Percentiles rank a stretch among this genome's conserved stretches.
Conservation (phyloP, 1,140 invertebrate species). For the Octopus bimaculoides region DNA sequence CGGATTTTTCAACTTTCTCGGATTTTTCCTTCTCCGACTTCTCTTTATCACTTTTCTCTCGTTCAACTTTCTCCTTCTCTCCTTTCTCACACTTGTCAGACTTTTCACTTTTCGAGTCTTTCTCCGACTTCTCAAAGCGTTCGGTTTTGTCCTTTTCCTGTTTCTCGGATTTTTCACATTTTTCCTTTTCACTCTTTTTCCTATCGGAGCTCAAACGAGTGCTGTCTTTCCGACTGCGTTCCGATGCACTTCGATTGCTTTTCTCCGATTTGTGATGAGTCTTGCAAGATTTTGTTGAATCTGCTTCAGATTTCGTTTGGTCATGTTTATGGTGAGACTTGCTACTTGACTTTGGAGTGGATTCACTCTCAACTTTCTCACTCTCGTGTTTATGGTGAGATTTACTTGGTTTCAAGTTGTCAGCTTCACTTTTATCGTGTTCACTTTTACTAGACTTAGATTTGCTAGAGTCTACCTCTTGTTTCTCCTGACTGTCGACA, state of each 20-base stretch:
- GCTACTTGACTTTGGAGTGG: slow-evolving; percentile 11
- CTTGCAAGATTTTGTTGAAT: slow-evolving; percentile 17
- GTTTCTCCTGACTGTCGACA: slow-evolving; percentile 11
- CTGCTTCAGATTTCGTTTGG: slow-evolving; percentile 12
- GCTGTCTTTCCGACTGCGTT: not conserved
- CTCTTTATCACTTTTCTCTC: slow-evolving; percentile 14
- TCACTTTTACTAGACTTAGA: slow-evolving; percentile 24
- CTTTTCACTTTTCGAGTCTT: slow-evolving; percentile 17
- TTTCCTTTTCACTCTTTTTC: slow-evolving; percentile 17
- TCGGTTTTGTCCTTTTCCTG: slow-evolving; percentile 23
- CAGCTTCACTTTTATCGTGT: slow-evolving; percentile 47
- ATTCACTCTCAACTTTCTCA: slow-evolving; percentile 17
- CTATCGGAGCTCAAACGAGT: slow-evolving; percentile 13
- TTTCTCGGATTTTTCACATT: slow-evolving; percentile 16
- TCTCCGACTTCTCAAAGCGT: slow-evolving; percentile 21
- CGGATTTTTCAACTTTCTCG: slow-evolving; percentile 27
- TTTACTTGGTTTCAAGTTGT: slow-evolving; percentile 13
- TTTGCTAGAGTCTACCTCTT: slow-evolving; percentile 14
- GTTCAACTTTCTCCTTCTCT: slow-evolving; percentile 27
- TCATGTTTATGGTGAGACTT: slow-evolving; percentile 18
- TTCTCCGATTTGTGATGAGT: not conserved
- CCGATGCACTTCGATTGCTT: not conserved
- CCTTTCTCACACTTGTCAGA: slow-evolving; percentile 22
- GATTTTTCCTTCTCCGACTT: slow-evolving; percentile 14
- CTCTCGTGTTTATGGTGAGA: slow-evolving; percentile 19